These are phyloP conservation scores for Leontopithecus rosalia DNA, from an alignment of 2,797 vertebrate species.

Conservation along the genomic window DNA sequence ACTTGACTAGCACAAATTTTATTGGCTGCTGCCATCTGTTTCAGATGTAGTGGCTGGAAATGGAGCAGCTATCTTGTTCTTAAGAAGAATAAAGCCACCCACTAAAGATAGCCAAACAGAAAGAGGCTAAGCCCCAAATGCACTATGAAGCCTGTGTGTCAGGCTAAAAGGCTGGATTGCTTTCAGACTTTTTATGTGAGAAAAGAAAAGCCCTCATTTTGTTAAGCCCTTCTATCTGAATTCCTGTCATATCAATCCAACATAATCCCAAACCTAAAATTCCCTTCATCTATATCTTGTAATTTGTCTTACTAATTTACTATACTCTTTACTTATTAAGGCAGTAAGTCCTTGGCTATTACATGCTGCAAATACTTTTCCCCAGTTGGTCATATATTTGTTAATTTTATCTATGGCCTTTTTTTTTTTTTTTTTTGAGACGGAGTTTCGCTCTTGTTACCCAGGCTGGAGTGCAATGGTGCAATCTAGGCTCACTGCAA, in stretches of 20 bases:
- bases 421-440: no score
- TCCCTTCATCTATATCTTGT: not conserved
- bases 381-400: not conserved
- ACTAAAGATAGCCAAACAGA: not conserved
- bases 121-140: not conserved
- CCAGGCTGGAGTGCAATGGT: no score
- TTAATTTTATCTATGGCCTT: not conserved
- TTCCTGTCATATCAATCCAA: constrained; percentile 1
- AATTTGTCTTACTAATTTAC: not conserved
- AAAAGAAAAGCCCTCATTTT: not conserved
- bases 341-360: not conserved
- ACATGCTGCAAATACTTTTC: not conserved
- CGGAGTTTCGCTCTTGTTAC: no score
- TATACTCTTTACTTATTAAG: not conserved
- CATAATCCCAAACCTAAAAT: constrained; percentile 12
- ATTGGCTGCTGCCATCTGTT: not conserved
- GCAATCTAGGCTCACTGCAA: no score
- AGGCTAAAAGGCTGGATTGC: not conserved
- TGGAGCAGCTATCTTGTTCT: not conserved
- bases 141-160: not conserved
- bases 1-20: not conserved
- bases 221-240: not conserved
- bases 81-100: not conserved
- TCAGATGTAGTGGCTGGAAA: not conserved
- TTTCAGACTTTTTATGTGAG: not conserved